A percentile compares a stretch with the other conserved stretches of the same genome.
Conservation (phyloP, 2,797 vertebrate species). For the Taeniopygia guttata region DNA sequence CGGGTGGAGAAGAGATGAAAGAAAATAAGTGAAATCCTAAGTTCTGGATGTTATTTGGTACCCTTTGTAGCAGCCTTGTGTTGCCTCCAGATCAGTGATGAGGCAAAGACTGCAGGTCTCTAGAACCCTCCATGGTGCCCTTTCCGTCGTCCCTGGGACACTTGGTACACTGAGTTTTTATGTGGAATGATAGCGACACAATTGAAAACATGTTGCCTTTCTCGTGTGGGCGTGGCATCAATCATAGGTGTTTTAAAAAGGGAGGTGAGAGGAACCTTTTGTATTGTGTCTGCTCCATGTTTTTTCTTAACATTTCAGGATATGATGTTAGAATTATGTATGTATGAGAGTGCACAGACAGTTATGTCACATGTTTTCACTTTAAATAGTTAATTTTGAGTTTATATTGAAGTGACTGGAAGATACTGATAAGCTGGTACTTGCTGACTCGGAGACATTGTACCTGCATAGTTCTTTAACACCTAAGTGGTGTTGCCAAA, state of each 20-base stretch:
- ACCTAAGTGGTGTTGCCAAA: not conserved
- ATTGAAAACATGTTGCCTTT: not conserved
- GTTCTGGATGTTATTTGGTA: not conserved
- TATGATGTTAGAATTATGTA: not conserved
- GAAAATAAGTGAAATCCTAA: not conserved
- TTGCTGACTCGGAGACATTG: not conserved
- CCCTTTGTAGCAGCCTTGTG: accelerated
- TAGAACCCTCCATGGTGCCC: not conserved
- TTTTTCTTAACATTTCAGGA: not conserved
- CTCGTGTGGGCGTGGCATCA: not conserved
- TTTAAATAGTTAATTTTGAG: not conserved
- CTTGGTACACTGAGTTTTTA: not conserved
- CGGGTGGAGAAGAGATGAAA: not conserved
- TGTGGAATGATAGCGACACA: not conserved
- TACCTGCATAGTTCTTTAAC: not conserved
- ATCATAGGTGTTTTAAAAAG: not conserved
- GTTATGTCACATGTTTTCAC: not conserved
- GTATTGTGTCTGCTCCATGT: not conserved
- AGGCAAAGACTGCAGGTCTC: not conserved
- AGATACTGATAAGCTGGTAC: not conserved
- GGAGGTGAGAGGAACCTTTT: not conserved
- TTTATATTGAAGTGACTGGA: not conserved
- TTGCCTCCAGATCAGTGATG: not conserved
- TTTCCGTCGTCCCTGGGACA: not conserved
- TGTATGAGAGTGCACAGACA: not conserved